Base-by-base conservation (phyloP, 2,797 vertebrate genomes). In the Lagorchestes hirsutus region DNA sequence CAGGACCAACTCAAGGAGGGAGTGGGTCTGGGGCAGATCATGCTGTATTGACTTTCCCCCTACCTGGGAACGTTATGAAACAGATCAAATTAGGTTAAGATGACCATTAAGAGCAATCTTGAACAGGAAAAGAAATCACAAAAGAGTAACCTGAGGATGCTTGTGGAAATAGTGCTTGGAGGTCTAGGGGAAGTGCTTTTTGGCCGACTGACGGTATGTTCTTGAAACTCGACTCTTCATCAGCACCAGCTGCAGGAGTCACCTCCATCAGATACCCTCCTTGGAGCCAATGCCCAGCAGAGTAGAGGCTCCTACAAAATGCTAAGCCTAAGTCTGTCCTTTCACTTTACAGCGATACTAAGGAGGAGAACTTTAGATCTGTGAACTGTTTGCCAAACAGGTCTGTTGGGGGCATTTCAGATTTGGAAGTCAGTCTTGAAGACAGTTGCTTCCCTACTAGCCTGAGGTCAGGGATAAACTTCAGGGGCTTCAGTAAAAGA, bases 41-140 rank as follows among this genome's bases (percentile, higher is more conserved):
- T 74, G n/a, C 67, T 74, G 14, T 40, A 74, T 40, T 40, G 6
- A 6, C 34, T 1, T n/a, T 90, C 62, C 28, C 55, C 90, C 54
- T 46, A 1, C 55, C 0, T 18, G 55, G 31, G 34, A 18, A 40
- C 18, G 12, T 0, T 1, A 0, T 5, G 91, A 10, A 74, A n/a
- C 34, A 40, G 34, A 22, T 59, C 34, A 82, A 9, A 82, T 40
- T 82, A 82, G 18, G 18, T 10, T 40, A 87, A 87, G 27, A 87
- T 46, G 40, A 82, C 11, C 40, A 82, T 46, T 10, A 11, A 87
- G 40, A 11, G 40, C 74, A 3, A 46, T 87, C 40, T 87, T 46
- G 40, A 50, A 50, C 28, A 87, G 74, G 24, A 27, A 87, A 50
- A 50, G 74, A 24, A 87, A 50, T 87, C 74, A 46, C 34, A 46